Percentiles rank a stretch among this genome's conserved stretches.
Evolutionary conservation across 2,888 invertebrate genomes (phyloP).

Genomic region (Emmelina monodactyla): DNA sequence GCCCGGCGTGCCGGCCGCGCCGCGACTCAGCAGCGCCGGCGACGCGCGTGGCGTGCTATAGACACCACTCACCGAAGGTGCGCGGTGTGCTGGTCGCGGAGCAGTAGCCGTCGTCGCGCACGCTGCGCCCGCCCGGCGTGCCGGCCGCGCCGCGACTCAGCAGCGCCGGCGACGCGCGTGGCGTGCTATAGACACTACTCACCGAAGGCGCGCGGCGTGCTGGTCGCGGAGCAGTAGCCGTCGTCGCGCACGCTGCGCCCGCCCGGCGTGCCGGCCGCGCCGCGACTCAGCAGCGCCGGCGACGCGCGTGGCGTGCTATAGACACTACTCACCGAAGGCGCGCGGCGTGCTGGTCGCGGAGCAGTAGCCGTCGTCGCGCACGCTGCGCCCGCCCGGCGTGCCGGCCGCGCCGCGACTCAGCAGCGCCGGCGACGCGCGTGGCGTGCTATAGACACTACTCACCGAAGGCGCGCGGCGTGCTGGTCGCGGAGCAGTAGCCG

Average conservation of each 20-base stretch:
- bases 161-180: conserved; percentile 50
- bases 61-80: conserved; percentile 68
- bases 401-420: conserved; percentile 37
- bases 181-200: conserved; percentile 54
- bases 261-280: conserved; percentile 43
- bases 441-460: no score
- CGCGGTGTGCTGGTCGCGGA: conserved; percentile 72
- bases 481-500: conserved; percentile 72
- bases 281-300: conserved; percentile 43
- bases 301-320: conserved; percentile 56
- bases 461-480: conserved; percentile 72
- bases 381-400: conserved; percentile 51
- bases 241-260: conserved; percentile 65
- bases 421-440: conserved; percentile 50
- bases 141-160: conserved; percentile 37
- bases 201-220: conserved; percentile 72
- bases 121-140: conserved; percentile 51
- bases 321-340: conserved; percentile 59
- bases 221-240: conserved; percentile 72
- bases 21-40: conserved; percentile 43
- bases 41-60: conserved; percentile 56
- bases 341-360: conserved; percentile 72
- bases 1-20: conserved; percentile 43
- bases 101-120: conserved; percentile 71
- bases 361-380: conserved; percentile 71